Conservation (phyloP, 2,888 invertebrate species). For the Leptinotarsa juncta region DNA sequence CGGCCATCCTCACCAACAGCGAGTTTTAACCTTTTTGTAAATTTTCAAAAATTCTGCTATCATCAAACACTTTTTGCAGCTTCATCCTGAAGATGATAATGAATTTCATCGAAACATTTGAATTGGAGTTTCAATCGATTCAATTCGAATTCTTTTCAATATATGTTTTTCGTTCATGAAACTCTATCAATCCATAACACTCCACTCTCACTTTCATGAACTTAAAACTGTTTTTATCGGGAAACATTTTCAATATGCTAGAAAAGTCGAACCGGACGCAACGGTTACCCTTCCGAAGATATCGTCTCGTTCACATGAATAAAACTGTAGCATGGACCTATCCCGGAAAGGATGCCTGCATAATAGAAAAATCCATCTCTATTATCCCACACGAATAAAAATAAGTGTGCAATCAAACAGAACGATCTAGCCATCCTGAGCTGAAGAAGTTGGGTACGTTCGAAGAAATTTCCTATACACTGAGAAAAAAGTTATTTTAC, state of each 20-base stretch:
- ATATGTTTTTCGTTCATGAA: background rate
- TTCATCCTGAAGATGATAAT: too few species aligned
- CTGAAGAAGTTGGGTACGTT: slow-evolving; percentile 5
- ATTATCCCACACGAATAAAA: slow-evolving; percentile 47
- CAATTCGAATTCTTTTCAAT: too few species aligned
- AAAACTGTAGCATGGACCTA: slow-evolving; percentile 21
- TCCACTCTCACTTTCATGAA: background rate
- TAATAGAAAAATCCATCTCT: slow-evolving; percentile 46
- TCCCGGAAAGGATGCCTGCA: slow-evolving; percentile 37
- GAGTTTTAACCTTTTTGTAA: too few species aligned
- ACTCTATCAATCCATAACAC: background rate
- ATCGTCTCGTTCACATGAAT: slow-evolving; percentile 22
- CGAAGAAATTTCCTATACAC: slow-evolving; percentile 1
- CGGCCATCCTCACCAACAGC: too few species aligned
- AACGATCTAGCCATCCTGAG: slow-evolving; percentile 14
- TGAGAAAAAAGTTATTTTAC: background rate
- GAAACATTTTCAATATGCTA: slow-evolving; percentile 13
- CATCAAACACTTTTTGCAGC: too few species aligned
- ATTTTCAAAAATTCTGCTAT: too few species aligned
- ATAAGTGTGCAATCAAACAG: slow-evolving; percentile 33
- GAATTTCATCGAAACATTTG: too few species aligned
- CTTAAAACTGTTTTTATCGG: background rate
- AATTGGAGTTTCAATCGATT: too few species aligned
- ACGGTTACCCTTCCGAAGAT: slow-evolving; percentile 9
- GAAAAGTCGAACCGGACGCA: background rate